Conservation (phyloP, 64 coral and sea anemone species). For the Montipora capricornis region DNA sequence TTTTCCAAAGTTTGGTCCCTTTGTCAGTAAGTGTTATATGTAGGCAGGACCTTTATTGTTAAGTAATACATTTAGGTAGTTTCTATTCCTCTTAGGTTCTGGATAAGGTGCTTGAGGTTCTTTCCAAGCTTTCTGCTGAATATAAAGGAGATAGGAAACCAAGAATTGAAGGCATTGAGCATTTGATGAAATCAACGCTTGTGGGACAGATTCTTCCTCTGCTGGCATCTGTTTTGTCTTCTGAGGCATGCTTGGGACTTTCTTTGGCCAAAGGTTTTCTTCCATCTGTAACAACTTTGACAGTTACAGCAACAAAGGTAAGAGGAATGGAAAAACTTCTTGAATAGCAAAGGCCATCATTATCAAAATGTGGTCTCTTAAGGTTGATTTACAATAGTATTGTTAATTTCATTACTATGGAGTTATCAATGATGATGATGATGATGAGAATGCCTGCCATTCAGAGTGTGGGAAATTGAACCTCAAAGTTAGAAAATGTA, state of each 20-base stretch:
- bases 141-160: conserved; percentile 18
- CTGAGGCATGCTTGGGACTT: conserved; percentile 61
- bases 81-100: conserved; percentile 36
- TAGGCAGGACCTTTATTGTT: background rate
- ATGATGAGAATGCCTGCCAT: too few relatives aligned
- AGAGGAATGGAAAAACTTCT: background rate
- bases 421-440: too few relatives aligned
- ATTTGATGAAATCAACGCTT: conserved; percentile 62
- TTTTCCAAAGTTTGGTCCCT: too few relatives aligned
- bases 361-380: too few relatives aligned
- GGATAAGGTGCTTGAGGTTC: conserved; percentile 67
- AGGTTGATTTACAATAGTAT: too few relatives aligned
- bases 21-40: too few relatives aligned
- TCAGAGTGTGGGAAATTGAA: too few relatives aligned
- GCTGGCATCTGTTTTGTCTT: conserved; percentile 71
- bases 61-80: background rate
- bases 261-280: conserved; percentile 69
- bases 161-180: conserved; percentile 68
- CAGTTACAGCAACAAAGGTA: conserved; percentile 76
- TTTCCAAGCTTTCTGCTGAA: conserved; percentile 62
- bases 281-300: conserved; percentile 64
- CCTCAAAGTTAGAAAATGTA: too few relatives aligned
- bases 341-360: background rate
- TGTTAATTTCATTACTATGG: too few relatives aligned
- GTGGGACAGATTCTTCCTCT: conserved; percentile 76